phyloP scores from a whole-genome alignment of 2,888 invertebrate species.

The Mythimna albipuncta region DNA sequence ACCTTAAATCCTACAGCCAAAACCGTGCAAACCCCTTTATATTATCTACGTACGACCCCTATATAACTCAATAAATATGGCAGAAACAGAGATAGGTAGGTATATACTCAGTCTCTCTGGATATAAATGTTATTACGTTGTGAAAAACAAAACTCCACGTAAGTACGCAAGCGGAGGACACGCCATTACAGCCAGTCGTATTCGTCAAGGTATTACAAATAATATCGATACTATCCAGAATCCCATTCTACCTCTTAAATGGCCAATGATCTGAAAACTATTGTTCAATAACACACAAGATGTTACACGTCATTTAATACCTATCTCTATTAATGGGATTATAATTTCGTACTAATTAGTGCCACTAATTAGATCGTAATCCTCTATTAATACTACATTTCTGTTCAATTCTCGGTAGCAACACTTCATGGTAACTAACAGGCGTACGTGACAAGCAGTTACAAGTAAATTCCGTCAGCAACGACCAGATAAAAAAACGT shows the following conservation, averaged over 20 bases:
- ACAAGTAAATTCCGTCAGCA: slow-evolving; percentile 12
- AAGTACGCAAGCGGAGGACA: not conserved
- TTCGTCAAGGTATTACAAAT: not conserved
- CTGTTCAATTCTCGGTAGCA: slow-evolving; percentile 15
- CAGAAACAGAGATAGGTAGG: not conserved
- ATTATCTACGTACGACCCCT: no score
- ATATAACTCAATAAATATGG: not conserved
- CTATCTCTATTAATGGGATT: slow-evolving; percentile 25
- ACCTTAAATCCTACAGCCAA: no score
- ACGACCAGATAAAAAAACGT: slow-evolving; percentile 22
- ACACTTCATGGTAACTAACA: slow-evolving; percentile 4
- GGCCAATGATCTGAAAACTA: slow-evolving; percentile 24
- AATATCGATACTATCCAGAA: slow-evolving; percentile 10
- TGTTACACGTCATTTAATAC: slow-evolving; percentile 20
- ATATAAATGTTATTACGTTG: no score
- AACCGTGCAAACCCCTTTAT: no score
- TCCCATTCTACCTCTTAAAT: not conserved
- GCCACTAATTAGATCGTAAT: slow-evolving; percentile 38
- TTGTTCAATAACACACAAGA: slow-evolving; percentile 29
- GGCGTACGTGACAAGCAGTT: slow-evolving; percentile 7
- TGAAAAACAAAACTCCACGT: not conserved
- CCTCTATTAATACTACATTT: slow-evolving; percentile 30
- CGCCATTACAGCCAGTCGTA: no score
- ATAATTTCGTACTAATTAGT: slow-evolving; percentile 43
- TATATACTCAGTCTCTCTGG: no score